Conservation (phyloP, 2,888 invertebrate species). For the Malthinus flaveolus region DNA sequence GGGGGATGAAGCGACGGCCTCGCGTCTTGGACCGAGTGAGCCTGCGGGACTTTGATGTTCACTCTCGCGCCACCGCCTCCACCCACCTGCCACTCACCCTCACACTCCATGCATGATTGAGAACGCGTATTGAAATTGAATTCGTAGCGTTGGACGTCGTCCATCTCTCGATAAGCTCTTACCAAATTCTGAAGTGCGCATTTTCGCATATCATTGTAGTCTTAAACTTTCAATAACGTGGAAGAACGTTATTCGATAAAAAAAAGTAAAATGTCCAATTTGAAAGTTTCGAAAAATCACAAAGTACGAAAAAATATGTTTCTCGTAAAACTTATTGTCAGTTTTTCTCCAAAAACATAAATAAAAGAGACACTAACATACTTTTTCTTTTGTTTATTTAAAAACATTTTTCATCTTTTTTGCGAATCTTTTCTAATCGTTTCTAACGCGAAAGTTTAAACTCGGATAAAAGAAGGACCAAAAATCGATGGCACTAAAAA, state of each 20-base stretch:
- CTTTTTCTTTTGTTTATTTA: too few species aligned
- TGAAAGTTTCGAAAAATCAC: not conserved
- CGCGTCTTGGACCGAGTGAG: conserved; percentile 33
- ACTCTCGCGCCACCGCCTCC: conserved; percentile 40
- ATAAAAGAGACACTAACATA: not conserved
- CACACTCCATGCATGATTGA: conserved; percentile 54
- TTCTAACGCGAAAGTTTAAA: too few species aligned
- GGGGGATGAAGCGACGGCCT: conserved; percentile 25
- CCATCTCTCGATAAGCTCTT: conserved; percentile 46
- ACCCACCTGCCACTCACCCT: conserved; percentile 36
- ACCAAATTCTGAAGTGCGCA: conserved; percentile 19
- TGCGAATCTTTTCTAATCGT: too few species aligned
- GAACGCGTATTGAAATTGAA: conserved; percentile 58
- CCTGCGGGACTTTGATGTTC: conserved; percentile 46
- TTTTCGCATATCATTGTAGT: conserved; percentile 5
- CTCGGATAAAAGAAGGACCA: too few species aligned
- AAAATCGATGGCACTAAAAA: too few species aligned
- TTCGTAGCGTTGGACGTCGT: conserved; percentile 46
- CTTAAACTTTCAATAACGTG: conserved; percentile 2
- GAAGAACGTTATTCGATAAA: not conserved
- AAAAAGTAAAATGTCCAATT: not conserved
- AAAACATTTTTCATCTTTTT: too few species aligned
- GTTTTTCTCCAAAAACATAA: conserved; percentile 1
- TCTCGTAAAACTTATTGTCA: conserved; percentile 4
- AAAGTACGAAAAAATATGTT: not conserved